Conservation (phyloP, 2,113 vertebrate species). For the Crotalus viridis region DNA sequence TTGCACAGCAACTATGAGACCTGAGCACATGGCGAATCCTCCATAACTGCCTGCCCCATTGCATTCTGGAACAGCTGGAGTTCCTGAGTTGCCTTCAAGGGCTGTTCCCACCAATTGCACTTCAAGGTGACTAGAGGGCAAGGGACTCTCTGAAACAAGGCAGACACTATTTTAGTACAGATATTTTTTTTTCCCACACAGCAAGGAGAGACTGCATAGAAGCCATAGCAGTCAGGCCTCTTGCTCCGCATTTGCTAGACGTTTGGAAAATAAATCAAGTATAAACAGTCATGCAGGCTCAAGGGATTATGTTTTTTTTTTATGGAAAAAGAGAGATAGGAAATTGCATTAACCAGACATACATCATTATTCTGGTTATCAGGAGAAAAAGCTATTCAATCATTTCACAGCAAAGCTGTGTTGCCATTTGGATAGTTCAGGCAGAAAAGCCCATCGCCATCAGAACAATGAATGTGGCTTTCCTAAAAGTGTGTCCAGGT, state of each 20-base stretch:
- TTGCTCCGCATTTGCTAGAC: neutral
- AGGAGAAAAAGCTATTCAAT: neutral
- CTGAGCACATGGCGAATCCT: neutral
- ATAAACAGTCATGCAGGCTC: slow-evolving; percentile 8
- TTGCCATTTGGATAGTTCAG: neutral
- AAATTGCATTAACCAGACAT: neutral
- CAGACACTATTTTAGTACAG: slow-evolving; percentile 9
- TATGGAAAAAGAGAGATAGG: neutral
- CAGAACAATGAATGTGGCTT: neutral
- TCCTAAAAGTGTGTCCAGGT: neutral
- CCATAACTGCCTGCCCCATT: neutral
- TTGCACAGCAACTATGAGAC: neutral
- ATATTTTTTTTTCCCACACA: neutral
- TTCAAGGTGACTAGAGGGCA: neutral
- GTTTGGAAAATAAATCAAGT: neutral
- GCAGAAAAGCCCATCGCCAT: neutral
- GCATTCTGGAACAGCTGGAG: neutral
- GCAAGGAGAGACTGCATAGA: slow-evolving; percentile 15
- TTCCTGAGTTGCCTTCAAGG: neutral
- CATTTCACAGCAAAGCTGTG: neutral
- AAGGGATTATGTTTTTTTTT: neutral
- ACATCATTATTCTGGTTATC: neutral
- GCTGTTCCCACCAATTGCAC: neutral
- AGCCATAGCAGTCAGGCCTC: neutral
- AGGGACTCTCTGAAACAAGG: neutral